These are phyloP conservation scores for Harpagifer antarcticus DNA, from an alignment of 2,797 vertebrate genomes.

Conservation along the genomic window DNA sequence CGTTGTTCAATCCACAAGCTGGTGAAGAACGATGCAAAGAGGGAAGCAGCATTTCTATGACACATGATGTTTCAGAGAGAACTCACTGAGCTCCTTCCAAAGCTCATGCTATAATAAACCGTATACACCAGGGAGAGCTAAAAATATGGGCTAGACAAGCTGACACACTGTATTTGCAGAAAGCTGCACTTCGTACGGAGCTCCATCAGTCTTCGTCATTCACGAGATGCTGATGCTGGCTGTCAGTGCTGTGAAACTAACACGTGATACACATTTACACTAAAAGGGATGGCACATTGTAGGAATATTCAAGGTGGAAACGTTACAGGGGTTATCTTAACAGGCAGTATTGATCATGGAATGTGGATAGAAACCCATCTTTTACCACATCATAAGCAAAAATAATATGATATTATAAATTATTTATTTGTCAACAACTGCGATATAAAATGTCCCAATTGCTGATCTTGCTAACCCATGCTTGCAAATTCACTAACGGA, in stretches of 20 bases:
- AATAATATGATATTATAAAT: no score
- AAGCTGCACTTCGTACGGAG: constrained; percentile 56
- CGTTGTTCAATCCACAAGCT: constrained; percentile 5
- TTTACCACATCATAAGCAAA: not conserved
- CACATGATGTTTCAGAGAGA: constrained; percentile 55
- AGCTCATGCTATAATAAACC: constrained; percentile 69
- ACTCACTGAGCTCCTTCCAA: constrained; percentile 60
- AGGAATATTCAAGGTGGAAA: not conserved
- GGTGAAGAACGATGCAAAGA: constrained; percentile 18
- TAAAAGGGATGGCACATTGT: not conserved
- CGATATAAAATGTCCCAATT: no score
- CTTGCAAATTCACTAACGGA: no score
- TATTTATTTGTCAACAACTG: not conserved
- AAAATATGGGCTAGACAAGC: constrained; percentile 78
- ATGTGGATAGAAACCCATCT: not conserved
- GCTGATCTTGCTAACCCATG: no score
- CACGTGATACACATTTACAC: not conserved
- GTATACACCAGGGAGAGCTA: constrained; percentile 68
- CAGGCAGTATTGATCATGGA: not conserved
- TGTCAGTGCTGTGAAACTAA: constrained; percentile 27
- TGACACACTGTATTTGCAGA: constrained; percentile 72
- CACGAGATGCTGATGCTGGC: constrained; percentile 30
- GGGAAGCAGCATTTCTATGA: constrained; percentile 28
- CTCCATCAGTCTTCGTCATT: constrained; percentile 63
- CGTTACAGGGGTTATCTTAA: not conserved